A percentile compares a stretch with the other conserved stretches of the same genome.
Conservation (phyloP, 1,140 invertebrate genomes). For the Vollenhovia emeryi region DNA sequence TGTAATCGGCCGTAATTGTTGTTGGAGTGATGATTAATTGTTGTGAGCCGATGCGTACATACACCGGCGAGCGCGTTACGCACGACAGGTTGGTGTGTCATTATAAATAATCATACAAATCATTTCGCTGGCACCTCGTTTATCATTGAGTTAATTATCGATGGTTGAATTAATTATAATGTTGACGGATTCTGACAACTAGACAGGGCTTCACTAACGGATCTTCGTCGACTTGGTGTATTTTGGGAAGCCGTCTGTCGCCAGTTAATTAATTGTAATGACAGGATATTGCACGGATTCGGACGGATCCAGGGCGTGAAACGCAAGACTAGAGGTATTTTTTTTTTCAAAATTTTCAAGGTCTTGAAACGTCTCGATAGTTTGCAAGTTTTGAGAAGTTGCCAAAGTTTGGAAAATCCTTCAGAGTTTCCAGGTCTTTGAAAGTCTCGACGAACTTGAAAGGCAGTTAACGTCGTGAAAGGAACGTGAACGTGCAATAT, state of each 20-base stretch:
- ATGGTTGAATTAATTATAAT: constrained; percentile 69
- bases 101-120: constrained; percentile 76
- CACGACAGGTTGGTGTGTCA: constrained; percentile 67
- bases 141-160: constrained; percentile 74
- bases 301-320: background rate
- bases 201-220: constrained; percentile 14
- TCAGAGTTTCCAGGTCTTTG: constrained; percentile 37
- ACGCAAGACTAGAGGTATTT: background rate
- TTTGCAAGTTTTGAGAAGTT: constrained; percentile 41
- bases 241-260: constrained; percentile 21
- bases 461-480: constrained; percentile 41
- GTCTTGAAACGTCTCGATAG: constrained; percentile 50
- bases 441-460: constrained; percentile 24
- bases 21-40: constrained; percentile 73
- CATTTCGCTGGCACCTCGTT: constrained; percentile 64
- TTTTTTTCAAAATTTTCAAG: constrained; percentile 47
- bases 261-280: constrained; percentile 12
- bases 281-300: background rate
- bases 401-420: constrained; percentile 46
- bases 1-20: constrained; percentile 73
- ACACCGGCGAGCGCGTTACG: constrained; percentile 62
- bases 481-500: constrained; percentile 36
- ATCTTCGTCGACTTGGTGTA: constrained; percentile 1
- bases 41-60: constrained; percentile 43
- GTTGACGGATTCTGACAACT: constrained; percentile 50